These are phyloP conservation scores for Caenorhabditis panamensis DNA, from an alignment of 2,888 invertebrate genomes.

Conservation along the genomic window DNA sequence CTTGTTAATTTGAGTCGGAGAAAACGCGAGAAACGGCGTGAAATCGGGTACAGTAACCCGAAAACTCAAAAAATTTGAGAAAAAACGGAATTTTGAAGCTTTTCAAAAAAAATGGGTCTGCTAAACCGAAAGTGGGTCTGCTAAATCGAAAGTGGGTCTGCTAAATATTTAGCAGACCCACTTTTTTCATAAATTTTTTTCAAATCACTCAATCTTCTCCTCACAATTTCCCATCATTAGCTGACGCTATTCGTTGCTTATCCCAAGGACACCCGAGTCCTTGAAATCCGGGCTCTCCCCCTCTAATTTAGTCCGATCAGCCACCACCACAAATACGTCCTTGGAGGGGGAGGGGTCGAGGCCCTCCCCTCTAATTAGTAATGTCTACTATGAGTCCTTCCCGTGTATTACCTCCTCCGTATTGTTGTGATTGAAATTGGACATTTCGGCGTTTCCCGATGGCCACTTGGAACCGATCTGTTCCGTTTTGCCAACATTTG, in stretches of 20 bases:
- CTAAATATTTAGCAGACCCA: not conserved
- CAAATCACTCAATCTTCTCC: not conserved
- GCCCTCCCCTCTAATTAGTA: constrained; percentile 4
- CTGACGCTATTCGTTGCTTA: constrained; percentile 3
- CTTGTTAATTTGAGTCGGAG: no score
- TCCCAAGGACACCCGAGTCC: constrained; percentile 8
- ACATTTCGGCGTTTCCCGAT: not conserved
- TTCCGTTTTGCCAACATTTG: not conserved
- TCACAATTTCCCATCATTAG: constrained; percentile 1
- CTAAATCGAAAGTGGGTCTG: not conserved
- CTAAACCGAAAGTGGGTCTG: no score
- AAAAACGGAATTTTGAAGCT: no score
- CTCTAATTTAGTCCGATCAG: constrained; percentile 11
- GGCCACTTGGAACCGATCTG: not conserved
- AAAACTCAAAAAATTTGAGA: no score
- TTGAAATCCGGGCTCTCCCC: not conserved
- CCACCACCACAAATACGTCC: not conserved
- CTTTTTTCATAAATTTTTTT: not conserved
- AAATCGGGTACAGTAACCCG: no score
- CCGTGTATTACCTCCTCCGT: not conserved
- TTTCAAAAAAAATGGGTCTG: not conserved
- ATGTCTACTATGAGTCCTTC: constrained; percentile 5
- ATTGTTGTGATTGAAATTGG: constrained; percentile 21
- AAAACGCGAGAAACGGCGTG: no score
- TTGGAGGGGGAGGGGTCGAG: not conserved